phyloP scores from a whole-genome alignment of 2,797 vertebrate species.

The Gila robusta region DNA sequence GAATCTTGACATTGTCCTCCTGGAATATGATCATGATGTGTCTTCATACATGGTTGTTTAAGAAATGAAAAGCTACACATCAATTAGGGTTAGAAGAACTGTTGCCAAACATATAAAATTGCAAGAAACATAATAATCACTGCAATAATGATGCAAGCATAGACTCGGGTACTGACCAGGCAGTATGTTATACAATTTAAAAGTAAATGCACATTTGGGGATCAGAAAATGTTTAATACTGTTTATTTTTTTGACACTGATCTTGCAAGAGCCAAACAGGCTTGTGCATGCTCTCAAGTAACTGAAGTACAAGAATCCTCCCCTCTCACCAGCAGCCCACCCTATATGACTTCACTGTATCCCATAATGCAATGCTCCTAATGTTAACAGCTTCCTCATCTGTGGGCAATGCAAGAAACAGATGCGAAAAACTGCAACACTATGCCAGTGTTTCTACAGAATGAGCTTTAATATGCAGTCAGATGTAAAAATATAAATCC shows the following conservation, averaged over 20 bases:
- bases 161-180: no score
- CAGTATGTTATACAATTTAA: no score
- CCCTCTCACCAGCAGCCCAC: background rate
- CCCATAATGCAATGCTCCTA: constrained; percentile 50
- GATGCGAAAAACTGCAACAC: background rate
- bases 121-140: background rate
- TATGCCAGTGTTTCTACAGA: background rate
- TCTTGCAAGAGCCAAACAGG: background rate
- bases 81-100: no score
- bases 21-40: no score
- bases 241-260: background rate
- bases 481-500: background rate
- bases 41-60: background rate
- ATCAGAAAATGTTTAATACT: background rate
- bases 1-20: no score
- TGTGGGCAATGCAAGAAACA: constrained; percentile 25
- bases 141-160: background rate
- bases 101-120: background rate
- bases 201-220: no score
- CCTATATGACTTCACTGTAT: constrained; percentile 21
- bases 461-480: background rate
- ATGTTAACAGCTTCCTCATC: constrained; percentile 25
- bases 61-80: background rate
- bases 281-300: background rate
- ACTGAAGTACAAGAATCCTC: background rate